Percentiles rank a stretch among this genome's conserved stretches.
Evolutionary conservation across 2,888 invertebrate genomes (phyloP).

Genomic region (Byasa hedistus): DNA sequence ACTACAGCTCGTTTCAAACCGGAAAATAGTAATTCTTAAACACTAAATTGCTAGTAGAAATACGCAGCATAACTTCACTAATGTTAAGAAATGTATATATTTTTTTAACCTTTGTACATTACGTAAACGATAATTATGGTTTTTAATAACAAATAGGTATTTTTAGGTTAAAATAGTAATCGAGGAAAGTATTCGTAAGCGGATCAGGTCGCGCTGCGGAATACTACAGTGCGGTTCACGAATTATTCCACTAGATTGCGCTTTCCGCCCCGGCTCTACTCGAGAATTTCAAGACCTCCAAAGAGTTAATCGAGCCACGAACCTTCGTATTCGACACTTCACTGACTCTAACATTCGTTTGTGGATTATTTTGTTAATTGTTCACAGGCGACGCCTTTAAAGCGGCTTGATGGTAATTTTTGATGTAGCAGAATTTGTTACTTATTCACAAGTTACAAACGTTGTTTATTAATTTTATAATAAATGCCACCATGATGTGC

Average conservation of each 20-base stretch:
- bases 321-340: constrained; percentile 49
- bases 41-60: too few relatives aligned
- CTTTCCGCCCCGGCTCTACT: constrained; percentile 41
- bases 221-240: constrained; percentile 32
- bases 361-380: constrained; percentile 25
- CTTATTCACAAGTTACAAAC: too few relatives aligned
- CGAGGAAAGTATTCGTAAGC: constrained; percentile 12
- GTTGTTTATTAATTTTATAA: too few relatives aligned
- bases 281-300: constrained; percentile 35
- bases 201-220: constrained; percentile 32
- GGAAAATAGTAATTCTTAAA: too few relatives aligned
- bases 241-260: constrained; percentile 50
- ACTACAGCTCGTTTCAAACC: too few relatives aligned
- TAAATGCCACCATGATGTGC: too few relatives aligned
- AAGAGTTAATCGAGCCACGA: constrained; percentile 46
- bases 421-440: not conserved
- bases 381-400: not conserved
- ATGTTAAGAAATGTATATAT: too few relatives aligned
- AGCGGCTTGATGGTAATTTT: not conserved
- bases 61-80: too few relatives aligned
- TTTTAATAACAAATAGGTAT: not conserved
- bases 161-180: constrained; percentile 18
- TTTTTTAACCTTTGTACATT: not conserved
- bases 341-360: constrained; percentile 35
- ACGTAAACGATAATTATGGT: not conserved